Conservation (phyloP, 2,888 invertebrate species). For the Zygogramma bicolorata region DNA sequence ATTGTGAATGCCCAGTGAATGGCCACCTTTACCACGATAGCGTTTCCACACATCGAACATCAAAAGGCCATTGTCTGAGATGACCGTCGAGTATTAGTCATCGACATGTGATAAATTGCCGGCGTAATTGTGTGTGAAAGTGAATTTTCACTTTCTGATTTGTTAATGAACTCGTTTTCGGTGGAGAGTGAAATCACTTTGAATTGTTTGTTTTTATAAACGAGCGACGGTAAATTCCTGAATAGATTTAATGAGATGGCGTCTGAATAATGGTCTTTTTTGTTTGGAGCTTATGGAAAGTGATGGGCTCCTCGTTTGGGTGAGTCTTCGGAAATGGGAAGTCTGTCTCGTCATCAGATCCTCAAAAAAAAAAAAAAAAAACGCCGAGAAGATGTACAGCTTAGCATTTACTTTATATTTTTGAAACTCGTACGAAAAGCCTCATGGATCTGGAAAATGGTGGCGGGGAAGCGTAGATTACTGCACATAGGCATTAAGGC, state of each 20-base stretch:
- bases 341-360: no score
- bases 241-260: conserved; percentile 13
- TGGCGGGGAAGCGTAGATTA: no score
- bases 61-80: conserved; percentile 18
- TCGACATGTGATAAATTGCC: conserved; percentile 25
- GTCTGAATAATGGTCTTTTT: not conserved
- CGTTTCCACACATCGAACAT: not conserved
- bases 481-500: no score
- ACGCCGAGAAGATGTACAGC: not conserved
- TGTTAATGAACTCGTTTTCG: conserved; percentile 40
- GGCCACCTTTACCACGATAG: not conserved
- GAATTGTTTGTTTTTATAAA: conserved; percentile 38
- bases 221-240: not conserved
- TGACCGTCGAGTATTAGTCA: conserved; percentile 19
- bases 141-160: conserved; percentile 45
- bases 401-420: no score
- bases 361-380: not conserved
- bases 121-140: conserved; percentile 38
- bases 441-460: no score
- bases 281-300: not conserved
- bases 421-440: no score
- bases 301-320: not conserved
- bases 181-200: conserved; percentile 40
- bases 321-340: not conserved
- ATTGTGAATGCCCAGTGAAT: not conserved